Percentiles rank a stretch among this genome's conserved stretches.
These are phyloP conservation scores for Podarcis cretensis DNA, from an alignment of 2,113 vertebrate species.

Conservation along the genomic window DNA sequence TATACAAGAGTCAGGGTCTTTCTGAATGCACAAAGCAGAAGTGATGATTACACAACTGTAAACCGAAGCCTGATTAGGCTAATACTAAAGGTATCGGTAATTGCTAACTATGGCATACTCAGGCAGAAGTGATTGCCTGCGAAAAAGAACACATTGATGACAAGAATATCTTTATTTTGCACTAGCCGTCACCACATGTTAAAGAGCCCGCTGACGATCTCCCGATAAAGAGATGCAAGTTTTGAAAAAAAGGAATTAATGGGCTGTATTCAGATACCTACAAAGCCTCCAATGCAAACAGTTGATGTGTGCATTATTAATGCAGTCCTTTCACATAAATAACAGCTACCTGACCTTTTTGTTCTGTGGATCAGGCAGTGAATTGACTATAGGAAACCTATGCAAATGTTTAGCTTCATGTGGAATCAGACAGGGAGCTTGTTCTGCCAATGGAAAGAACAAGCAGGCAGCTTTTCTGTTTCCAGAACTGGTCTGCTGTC, in stretches of 20 bases:
- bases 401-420: constrained; percentile 28
- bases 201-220: constrained; percentile 26
- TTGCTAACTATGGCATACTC: constrained; percentile 44
- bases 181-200: not conserved
- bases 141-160: constrained; percentile 57
- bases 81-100: constrained; percentile 63
- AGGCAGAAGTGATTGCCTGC: constrained; percentile 47
- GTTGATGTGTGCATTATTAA: constrained; percentile 3
- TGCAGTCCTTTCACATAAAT: constrained; percentile 10
- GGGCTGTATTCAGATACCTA: constrained; percentile 2
- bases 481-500: accelerated
- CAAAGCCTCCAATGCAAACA: constrained; percentile 36
- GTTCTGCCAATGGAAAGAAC: not conserved
- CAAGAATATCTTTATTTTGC: constrained; percentile 39
- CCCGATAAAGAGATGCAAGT: constrained; percentile 20
- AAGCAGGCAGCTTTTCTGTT: not conserved
- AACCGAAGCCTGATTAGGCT: constrained; percentile 59
- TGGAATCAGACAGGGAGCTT: not conserved
- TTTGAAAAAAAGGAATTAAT: constrained; percentile 15
- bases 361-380: not conserved
- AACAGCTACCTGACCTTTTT: constrained; percentile 17
- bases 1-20: constrained; percentile 27
- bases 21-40: constrained; percentile 35
- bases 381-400: constrained; percentile 31
- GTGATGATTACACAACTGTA: constrained; percentile 51